A percentile compares a stretch with the other conserved stretches of the same genome.
Conservation (phyloP, 2,888 invertebrate genomes). For the Meteorus cinctellus region DNA sequence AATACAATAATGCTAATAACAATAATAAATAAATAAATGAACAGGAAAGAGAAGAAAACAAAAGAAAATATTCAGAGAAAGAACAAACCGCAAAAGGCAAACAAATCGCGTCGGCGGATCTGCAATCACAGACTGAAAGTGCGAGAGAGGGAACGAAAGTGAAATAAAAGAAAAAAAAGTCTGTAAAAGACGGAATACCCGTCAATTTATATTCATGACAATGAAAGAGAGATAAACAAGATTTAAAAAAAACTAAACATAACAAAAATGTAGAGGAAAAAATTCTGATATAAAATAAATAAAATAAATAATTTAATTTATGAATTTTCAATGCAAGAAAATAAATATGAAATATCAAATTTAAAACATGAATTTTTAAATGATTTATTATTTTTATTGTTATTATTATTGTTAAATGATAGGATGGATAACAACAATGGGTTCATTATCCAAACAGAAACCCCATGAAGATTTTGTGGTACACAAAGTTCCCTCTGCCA, state of each 20-base stretch:
- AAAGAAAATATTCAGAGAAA: constrained; percentile 6
- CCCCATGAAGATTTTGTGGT: neutral
- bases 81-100: neutral
- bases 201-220: neutral
- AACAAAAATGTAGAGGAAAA: neutral
- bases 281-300: neutral
- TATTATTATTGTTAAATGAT: constrained; percentile 7
- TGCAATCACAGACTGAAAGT: neutral
- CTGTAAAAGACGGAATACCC: constrained; percentile 2
- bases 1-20: constrained; percentile 3
- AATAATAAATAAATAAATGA: neutral
- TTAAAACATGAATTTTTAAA: neutral
- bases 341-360: neutral
- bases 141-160: neutral
- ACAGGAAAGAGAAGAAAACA: neutral
- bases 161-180: constrained; percentile 19
- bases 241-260: neutral
- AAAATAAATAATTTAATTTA: neutral
- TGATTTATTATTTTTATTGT: neutral
- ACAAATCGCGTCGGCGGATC: constrained; percentile 19
- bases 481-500: neutral
- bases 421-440: constrained; percentile 51
- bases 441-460: constrained; percentile 55
- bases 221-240: neutral
- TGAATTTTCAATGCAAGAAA: neutral